Evolutionary conservation across 2,888 invertebrate species (phyloP).

Genomic region (Drosophila mercatorum): DNA sequence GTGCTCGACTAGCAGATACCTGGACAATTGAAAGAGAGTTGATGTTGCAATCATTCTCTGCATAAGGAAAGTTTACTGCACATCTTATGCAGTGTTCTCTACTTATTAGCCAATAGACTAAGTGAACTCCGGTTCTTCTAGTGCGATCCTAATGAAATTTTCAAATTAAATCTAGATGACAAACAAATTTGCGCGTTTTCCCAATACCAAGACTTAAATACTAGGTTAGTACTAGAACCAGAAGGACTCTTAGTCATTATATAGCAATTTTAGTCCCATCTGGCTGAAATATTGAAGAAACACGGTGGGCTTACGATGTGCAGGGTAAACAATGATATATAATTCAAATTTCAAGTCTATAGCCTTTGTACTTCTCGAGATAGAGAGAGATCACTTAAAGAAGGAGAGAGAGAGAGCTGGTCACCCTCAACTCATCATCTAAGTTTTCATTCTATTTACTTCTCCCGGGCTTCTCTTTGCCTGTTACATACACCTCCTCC

Average conservation of each 20-base stretch:
- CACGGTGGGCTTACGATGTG: neutral
- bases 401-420: neutral
- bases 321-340: neutral
- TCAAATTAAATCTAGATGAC: no score
- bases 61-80: neutral
- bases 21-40: neutral
- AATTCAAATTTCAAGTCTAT: neutral
- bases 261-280: no score
- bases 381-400: neutral
- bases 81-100: neutral
- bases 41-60: neutral
- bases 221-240: neutral
- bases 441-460: neutral
- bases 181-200: neutral
- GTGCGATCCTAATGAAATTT: neutral
- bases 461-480: neutral
- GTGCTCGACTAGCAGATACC: constrained; percentile 1
- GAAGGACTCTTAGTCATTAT: no score
- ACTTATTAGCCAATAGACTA: neutral
- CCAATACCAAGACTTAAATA: neutral
- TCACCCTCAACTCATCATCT: neutral
- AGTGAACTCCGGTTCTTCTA: neutral
- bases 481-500: neutral
- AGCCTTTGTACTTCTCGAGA: neutral
- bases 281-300: neutral